Percentiles rank a stretch among this genome's conserved stretches.
phyloP scores from a whole-genome alignment of 2,113 vertebrate genomes.

The Channa maculata region DNA sequence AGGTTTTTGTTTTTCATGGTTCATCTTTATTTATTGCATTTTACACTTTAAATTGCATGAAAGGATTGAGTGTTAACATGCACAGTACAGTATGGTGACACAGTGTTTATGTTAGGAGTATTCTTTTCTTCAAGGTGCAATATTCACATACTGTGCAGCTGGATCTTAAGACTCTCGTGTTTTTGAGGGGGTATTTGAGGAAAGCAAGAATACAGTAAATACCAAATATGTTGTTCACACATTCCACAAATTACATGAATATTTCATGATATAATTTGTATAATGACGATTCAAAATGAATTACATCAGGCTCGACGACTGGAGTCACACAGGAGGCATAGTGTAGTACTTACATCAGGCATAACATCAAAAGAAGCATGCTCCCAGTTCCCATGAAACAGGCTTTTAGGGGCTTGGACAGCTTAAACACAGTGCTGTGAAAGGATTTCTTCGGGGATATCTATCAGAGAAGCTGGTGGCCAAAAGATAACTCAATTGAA shows the following conservation, averaged over 20 bases:
- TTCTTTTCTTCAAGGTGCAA: constrained; percentile 28
- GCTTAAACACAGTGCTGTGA: constrained; percentile 3
- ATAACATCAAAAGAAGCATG: constrained; percentile 37
- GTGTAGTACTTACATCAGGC: constrained; percentile 10
- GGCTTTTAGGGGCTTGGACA: constrained; percentile 14
- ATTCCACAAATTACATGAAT: constrained; percentile 60
- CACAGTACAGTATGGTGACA: neutral
- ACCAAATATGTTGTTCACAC: constrained; percentile 10
- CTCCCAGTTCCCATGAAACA: constrained; percentile 47
- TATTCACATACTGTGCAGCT: constrained; percentile 27
- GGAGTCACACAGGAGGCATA: constrained; percentile 6
- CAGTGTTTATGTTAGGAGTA: constrained; percentile 34
- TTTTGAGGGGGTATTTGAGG: constrained; percentile 1
- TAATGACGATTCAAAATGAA: constrained; percentile 29
- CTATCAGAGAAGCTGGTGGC: constrained; percentile 19
- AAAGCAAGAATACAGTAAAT: neutral
- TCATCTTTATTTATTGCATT: constrained; percentile 18
- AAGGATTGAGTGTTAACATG: constrained; percentile 27
- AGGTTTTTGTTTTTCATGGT: constrained; percentile 7
- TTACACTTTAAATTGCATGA: constrained; percentile 47
- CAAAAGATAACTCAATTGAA: constrained; percentile 47
- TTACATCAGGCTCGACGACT: constrained; percentile 26
- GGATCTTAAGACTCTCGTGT: constrained; percentile 18
- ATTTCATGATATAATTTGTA: constrained; percentile 56
- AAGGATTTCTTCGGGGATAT: constrained; percentile 38